phyloP scores from a whole-genome alignment of 2,113 vertebrate species.

The Oenanthe melanoleuca region DNA sequence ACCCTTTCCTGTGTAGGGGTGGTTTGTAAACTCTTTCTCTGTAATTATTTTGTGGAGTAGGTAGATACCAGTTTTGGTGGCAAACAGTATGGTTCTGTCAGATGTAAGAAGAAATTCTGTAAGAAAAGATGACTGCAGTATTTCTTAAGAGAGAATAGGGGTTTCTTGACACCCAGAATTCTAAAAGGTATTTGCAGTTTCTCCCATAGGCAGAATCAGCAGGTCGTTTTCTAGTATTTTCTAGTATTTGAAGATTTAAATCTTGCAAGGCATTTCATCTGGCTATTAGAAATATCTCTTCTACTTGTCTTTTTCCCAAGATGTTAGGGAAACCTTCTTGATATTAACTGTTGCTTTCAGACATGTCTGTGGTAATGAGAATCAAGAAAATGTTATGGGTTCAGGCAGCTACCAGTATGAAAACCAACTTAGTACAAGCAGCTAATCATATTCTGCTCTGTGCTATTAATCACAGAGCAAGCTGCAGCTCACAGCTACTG shows the following conservation, averaged over 20 bases:
- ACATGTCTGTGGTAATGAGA: background rate
- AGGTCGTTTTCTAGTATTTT: background rate
- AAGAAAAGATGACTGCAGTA: background rate
- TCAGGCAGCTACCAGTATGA: background rate
- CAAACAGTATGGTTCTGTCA: background rate
- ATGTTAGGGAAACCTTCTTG: background rate
- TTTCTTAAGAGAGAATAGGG: background rate
- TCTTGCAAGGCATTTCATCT: background rate
- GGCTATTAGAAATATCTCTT: background rate
- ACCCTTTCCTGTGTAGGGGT: background rate
- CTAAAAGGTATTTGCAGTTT: background rate
- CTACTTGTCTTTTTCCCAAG: background rate
- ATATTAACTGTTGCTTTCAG: background rate
- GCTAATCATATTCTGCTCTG: background rate
- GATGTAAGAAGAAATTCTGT: background rate
- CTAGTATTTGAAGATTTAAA: background rate
- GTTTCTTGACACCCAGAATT: background rate
- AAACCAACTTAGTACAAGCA: background rate
- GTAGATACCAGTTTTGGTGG: background rate
- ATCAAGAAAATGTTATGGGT: background rate
- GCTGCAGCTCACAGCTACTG: background rate
- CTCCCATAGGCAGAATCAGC: background rate
- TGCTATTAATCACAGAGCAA: background rate
- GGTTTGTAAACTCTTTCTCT: background rate
- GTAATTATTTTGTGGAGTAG: background rate